Evolutionary conservation across 2,797 vertebrate genomes (phyloP), one percentile per base, ranked within the genome.

Genomic region (Bovichtus diacanthus): DNA sequence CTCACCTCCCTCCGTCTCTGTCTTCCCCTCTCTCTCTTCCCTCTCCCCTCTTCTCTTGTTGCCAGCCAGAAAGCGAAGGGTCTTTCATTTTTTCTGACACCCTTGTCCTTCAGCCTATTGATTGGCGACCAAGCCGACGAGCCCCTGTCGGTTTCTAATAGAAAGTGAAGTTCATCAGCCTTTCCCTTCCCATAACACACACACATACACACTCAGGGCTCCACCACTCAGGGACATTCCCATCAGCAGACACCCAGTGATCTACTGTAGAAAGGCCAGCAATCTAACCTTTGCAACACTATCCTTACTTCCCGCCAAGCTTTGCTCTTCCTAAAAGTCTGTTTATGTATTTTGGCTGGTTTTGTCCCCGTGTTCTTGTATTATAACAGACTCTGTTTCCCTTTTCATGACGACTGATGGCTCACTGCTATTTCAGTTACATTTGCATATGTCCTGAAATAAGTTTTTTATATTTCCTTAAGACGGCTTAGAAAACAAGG

Each of bases 21-120:
- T 79, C 64, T 70, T 36, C 50, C 76, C 38, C 72, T 62, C 25
- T 63, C 49, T 72, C 58, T 27, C 65, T 70, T 31, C n/a, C 44
- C 70, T 69, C 34, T 34, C 69, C 9, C 39, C 49, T 74, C 31
- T 44, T 25, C 27, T 61, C 56, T 72, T 25, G 18, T 53, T 78
- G 76, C 79, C 72, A 80, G 80, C 72, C 83, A 71, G 84, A 90
- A 92, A 86, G 80, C 64, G 61, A 92, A 89, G 84, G 90, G 89
- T 92, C 90, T 91, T 92, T 93, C 87, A 93, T 95, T 94, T 96
- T 94, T 62, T 88, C 83, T 95, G 93, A 95, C 94, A 95, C 84
- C 74, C 88, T 91, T 93, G 94, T 95, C 94, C 95, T 96, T 95
- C 94, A 95, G 92, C 83, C 90, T 95, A 95, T 95, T 94, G 95